Evolutionary conservation across 2,113 vertebrate species (phyloP).

Genomic region (Rallus limicola): DNA sequence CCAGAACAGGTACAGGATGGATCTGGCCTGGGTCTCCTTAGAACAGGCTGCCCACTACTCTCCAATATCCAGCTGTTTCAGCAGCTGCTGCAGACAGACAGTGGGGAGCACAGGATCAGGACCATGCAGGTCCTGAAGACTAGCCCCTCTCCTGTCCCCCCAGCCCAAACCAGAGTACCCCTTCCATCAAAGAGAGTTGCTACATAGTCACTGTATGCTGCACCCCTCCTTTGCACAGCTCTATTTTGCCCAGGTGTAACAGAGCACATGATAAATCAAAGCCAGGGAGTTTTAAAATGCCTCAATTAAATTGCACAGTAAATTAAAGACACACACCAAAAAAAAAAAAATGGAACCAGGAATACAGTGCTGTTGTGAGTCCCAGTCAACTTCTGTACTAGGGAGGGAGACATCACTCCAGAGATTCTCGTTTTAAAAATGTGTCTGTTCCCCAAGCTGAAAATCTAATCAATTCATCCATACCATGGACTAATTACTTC

Average conservation of each 20-base stretch:
- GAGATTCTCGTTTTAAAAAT: constrained; percentile 36
- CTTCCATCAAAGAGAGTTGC: not conserved
- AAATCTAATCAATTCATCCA: constrained; percentile 74
- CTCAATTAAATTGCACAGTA: not conserved
- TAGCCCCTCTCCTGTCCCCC: not conserved
- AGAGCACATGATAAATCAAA: not conserved
- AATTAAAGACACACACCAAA: not conserved
- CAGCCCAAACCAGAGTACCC: not conserved
- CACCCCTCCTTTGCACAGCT: not conserved
- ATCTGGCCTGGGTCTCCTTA: not conserved
- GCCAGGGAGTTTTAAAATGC: not conserved
- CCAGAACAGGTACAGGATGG: not conserved
- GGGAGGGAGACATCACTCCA: not conserved
- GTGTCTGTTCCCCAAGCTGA: constrained; percentile 67
- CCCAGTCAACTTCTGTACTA: not conserved
- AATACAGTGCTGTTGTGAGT: not conserved
- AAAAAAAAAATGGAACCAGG: not conserved
- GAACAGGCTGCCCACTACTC: not conserved
- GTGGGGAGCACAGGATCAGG: not conserved
- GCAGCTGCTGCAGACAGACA: not conserved
- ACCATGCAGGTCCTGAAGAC: rapidly evolving
- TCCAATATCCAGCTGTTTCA: not conserved
- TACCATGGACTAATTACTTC: constrained; percentile 64
- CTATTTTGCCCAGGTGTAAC: not conserved
- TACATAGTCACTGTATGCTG: not conserved